A percentile compares a stretch with the other conserved stretches of the same genome.
These are phyloP conservation scores for Asteroscopus sphinx DNA, from an alignment of 2,888 invertebrate genomes.

Conservation along the genomic window DNA sequence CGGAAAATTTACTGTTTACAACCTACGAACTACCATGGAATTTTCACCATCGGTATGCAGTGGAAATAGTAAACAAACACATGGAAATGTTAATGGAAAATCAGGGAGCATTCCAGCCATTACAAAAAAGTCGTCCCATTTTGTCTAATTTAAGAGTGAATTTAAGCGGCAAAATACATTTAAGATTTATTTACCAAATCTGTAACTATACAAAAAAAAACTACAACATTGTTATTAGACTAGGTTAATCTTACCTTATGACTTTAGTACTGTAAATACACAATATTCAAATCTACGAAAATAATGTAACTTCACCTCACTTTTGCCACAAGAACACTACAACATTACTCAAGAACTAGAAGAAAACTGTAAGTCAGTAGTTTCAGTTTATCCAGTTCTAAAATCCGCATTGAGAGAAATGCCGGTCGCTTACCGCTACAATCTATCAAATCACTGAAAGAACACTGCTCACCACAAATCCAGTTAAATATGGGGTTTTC, in stretches of 20 bases:
- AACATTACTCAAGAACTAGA: slow-evolving; percentile 48
- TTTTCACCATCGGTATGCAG: slow-evolving; percentile 34
- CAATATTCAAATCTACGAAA: slow-evolving; percentile 10
- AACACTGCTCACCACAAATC: slow-evolving; percentile 64
- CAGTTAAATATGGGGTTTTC: slow-evolving; percentile 71
- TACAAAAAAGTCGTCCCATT: background rate
- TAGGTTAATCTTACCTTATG: slow-evolving; percentile 53
- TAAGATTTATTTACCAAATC: no score
- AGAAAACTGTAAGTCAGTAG: slow-evolving; percentile 41
- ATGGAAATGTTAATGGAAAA: background rate
- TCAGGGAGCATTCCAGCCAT: background rate
- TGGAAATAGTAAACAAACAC: slow-evolving; percentile 53
- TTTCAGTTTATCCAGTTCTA: slow-evolving; percentile 57
- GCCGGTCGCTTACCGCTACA: slow-evolving; percentile 66
- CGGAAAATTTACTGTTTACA: slow-evolving; percentile 48
- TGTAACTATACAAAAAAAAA: background rate
- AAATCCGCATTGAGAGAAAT: slow-evolving; percentile 68
- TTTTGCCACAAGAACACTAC: slow-evolving; percentile 52
- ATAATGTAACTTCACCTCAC: slow-evolving; percentile 59
- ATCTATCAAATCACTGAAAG: slow-evolving; percentile 62
- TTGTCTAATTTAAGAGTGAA: no score
- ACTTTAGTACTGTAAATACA: slow-evolving; percentile 30
- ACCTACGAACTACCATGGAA: slow-evolving; percentile 35
- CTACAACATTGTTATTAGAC: slow-evolving; percentile 1
- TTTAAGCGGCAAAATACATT: slow-evolving; percentile 2